Percentiles rank a stretch among this genome's conserved stretches.
Conservation (phyloP, 1,140 invertebrate genomes). For the Uloborus diversus region DNA sequence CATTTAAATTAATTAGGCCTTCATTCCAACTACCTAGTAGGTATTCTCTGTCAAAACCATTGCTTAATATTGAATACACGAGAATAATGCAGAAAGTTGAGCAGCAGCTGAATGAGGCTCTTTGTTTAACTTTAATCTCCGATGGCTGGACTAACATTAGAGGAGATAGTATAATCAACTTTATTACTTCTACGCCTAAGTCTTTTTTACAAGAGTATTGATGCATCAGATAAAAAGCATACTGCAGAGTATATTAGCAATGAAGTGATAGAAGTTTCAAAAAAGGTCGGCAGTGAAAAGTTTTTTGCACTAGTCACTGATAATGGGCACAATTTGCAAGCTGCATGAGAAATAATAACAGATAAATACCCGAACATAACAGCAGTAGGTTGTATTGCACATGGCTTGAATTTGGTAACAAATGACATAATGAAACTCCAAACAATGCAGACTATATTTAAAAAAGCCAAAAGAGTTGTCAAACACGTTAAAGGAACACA, state of each 20-base stretch:
- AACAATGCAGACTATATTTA: neutral
- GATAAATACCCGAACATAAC: neutral
- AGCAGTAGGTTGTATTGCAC: neutral
- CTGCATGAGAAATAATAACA: neutral
- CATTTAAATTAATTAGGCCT: too few relatives aligned
- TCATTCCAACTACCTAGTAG: too few relatives aligned
- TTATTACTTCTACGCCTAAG: too few relatives aligned
- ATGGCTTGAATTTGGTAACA: neutral
- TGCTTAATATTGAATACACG: too few relatives aligned
- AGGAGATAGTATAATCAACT: too few relatives aligned
- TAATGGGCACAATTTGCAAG: neutral
- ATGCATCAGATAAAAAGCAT: neutral
- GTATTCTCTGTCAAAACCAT: too few relatives aligned
- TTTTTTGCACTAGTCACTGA: neutral
- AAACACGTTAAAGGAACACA: neutral
- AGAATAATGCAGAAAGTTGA: too few relatives aligned
- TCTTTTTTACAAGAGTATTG: too few relatives aligned
- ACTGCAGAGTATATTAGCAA: neutral
- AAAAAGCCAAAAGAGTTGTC: neutral
- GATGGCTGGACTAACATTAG: too few relatives aligned
- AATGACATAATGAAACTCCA: neutral
- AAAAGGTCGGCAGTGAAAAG: neutral
- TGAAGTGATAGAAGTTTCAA: neutral
- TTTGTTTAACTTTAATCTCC: too few relatives aligned
- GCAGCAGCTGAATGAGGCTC: too few relatives aligned